Percentiles rank a stretch among this genome's conserved stretches.
Conservation (phyloP, 2,888 invertebrate species). For the Bellardia pandia region DNA sequence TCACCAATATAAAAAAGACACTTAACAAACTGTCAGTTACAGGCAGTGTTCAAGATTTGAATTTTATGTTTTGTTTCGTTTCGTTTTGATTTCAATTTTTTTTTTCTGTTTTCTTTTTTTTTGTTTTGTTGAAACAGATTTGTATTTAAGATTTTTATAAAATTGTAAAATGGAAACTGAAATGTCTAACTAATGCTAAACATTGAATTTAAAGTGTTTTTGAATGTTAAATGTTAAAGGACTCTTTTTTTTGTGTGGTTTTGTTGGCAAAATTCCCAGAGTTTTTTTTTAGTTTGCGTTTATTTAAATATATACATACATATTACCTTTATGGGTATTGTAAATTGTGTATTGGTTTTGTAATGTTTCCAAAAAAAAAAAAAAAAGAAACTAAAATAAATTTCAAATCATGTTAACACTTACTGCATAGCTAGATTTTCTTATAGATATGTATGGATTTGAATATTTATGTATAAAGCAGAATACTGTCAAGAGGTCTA, state of each 20-base stretch:
- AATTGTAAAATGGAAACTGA: not conserved
- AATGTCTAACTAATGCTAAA: constrained; percentile 21
- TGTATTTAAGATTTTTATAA: constrained; percentile 47
- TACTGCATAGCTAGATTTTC: not conserved
- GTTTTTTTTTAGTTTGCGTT: not conserved
- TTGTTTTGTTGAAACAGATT: constrained; percentile 10
- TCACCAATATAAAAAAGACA: not conserved
- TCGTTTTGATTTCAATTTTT: constrained; percentile 12
- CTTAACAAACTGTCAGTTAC: constrained; percentile 65
- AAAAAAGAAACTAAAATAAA: constrained; percentile 28
- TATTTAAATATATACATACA: not conserved
- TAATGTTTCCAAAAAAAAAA: not conserved
- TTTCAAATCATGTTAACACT: constrained; percentile 41
- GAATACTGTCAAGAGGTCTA: too few species aligned
- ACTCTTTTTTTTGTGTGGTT: constrained; percentile 6
- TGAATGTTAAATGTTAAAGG: not conserved
- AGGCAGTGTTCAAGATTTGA: constrained; percentile 59
- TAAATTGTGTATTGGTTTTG: constrained; percentile 19
- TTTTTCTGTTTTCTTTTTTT: not conserved
- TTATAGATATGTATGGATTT: not conserved
- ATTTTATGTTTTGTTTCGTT: constrained; percentile 48
- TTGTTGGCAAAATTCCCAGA: constrained; percentile 48
- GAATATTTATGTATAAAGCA: not conserved
- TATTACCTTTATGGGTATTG: constrained; percentile 22
- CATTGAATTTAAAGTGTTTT: constrained; percentile 48